Percentiles rank a stretch among this genome's conserved stretches.
phyloP scores from a whole-genome alignment of 1,140 invertebrate genomes.

The Marisa cornuarietis region DNA sequence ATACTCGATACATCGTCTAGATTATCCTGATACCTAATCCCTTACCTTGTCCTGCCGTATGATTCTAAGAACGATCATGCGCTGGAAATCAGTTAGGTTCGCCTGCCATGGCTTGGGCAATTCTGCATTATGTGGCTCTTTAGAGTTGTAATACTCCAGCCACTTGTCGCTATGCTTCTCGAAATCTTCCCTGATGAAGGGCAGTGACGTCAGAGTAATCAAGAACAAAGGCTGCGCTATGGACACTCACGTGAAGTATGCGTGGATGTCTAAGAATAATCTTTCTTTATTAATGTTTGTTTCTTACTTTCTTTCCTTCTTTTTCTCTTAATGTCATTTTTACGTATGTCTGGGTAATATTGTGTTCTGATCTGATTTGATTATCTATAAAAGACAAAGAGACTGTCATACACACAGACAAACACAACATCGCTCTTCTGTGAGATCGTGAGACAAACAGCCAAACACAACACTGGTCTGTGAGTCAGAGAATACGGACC shows the following conservation, averaged over 20 bases:
- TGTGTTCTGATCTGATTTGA: too few relatives aligned
- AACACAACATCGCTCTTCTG: neutral
- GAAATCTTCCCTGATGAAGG: conserved; percentile 57
- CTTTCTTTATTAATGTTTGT: too few relatives aligned
- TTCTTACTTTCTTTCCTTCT: too few relatives aligned
- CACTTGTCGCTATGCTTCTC: conserved; percentile 56
- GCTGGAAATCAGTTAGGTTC: conserved; percentile 63
- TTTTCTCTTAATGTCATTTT: too few relatives aligned
- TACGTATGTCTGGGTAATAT: too few relatives aligned
- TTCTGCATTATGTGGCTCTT: conserved; percentile 64
- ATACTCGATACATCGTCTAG: too few relatives aligned
- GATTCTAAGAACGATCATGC: conserved; percentile 63
- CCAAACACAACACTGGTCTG: neutral
- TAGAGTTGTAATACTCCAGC: conserved; percentile 62
- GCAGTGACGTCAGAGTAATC: neutral
- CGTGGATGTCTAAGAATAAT: too few relatives aligned
- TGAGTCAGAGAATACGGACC: conserved; percentile 35
- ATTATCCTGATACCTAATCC: conserved; percentile 43
- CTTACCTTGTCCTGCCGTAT: conserved; percentile 71
- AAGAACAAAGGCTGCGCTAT: too few relatives aligned
- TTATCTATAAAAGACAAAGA: neutral
- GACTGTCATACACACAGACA: neutral
- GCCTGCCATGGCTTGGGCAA: conserved; percentile 62
- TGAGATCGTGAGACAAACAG: neutral
- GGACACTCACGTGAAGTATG: too few relatives aligned